These are phyloP conservation scores for Butastur rufipennis DNA, from an alignment of 2,113 vertebrate genomes.

Conservation along the genomic window DNA sequence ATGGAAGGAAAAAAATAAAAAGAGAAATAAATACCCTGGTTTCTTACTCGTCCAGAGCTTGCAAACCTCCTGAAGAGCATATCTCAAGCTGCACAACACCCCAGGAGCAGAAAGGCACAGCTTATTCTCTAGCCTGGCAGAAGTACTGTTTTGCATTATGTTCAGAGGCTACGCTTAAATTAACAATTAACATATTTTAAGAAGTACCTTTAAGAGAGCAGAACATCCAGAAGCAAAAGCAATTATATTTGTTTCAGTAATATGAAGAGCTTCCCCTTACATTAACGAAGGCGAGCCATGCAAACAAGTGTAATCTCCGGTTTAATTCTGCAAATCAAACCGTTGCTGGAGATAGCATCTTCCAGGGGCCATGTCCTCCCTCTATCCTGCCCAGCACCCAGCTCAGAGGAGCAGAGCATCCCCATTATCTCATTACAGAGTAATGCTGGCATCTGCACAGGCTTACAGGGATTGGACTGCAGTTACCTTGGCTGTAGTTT, in stretches of 20 bases:
- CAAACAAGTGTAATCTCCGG: neutral
- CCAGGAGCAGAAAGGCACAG: neutral
- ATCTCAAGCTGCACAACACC: neutral
- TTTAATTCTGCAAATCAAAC: neutral
- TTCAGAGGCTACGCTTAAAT: neutral
- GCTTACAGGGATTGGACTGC: neutral
- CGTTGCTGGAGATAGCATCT: neutral
- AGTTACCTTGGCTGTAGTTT: neutral
- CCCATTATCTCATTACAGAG: neutral
- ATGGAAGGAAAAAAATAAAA: rapidly evolving
- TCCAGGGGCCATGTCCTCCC: rapidly evolving
- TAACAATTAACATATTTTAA: neutral
- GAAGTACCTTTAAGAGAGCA: neutral
- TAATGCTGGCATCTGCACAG: neutral
- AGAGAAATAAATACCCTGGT: neutral
- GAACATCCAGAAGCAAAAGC: neutral
- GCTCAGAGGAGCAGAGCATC: neutral
- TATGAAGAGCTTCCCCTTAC: neutral
- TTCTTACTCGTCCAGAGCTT: neutral
- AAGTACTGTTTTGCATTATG: neutral
- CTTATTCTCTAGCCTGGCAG: neutral
- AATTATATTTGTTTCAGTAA: neutral
- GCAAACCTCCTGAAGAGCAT: neutral
- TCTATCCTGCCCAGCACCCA: neutral
- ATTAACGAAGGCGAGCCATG: neutral